Evolutionary conservation across 2,888 invertebrate species (phyloP).

Genomic region (Noctua janthina): DNA sequence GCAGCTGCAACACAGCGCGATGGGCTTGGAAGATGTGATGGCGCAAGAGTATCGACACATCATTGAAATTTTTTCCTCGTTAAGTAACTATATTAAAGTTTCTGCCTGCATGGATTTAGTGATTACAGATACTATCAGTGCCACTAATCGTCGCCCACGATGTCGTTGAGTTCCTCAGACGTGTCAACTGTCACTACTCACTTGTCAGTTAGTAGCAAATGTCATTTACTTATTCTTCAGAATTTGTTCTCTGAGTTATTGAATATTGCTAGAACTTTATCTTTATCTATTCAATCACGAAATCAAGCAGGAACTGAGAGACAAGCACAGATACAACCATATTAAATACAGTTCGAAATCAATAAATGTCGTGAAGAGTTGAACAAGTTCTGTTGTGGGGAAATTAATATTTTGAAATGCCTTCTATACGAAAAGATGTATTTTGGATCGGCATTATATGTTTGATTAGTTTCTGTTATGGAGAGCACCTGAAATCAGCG

Average conservation of each 20-base stretch:
- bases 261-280: not conserved
- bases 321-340: not conserved
- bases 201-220: not conserved
- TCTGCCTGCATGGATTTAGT: not conserved
- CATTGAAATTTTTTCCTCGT: too few species aligned
- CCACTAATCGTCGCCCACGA: not conserved
- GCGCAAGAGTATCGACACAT: not conserved
- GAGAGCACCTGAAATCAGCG: conserved; percentile 51
- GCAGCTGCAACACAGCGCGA: too few species aligned
- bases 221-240: not conserved
- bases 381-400: conserved; percentile 2
- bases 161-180: not conserved
- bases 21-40: not conserved
- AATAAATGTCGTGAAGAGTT: conserved; percentile 8
- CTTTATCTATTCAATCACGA: not conserved
- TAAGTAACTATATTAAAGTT: too few species aligned
- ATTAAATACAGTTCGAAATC: conserved; percentile 4
- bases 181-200: not conserved
- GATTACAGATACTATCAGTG: not conserved
- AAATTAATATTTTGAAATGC: conserved; percentile 47
- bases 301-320: conserved; percentile 2
- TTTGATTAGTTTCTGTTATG: conserved; percentile 60
- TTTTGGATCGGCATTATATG: conserved; percentile 69
- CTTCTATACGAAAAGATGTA: conserved; percentile 64
- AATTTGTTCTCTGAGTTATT: not conserved